Base-by-base conservation (phyloP, 2,113 vertebrate genomes). In the Stegostoma tigrinum region DNA sequence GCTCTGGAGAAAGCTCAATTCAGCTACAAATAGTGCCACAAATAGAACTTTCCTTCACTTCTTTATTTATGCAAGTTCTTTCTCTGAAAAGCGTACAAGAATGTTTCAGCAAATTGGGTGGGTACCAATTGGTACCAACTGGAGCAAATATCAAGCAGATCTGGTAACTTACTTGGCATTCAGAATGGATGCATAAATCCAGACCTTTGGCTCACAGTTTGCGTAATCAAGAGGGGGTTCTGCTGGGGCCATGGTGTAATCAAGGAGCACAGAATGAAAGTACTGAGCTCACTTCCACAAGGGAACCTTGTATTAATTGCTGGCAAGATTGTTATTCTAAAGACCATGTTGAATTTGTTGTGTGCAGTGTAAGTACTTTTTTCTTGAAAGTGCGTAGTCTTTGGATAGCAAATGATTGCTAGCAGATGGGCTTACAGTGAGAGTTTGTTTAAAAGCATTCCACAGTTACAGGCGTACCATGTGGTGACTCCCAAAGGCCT, bases 301-400 rank as follows among this genome's bases (percentile, higher is more conserved):
- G 68, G 87, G 94, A 72, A 95, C 67, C 94, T 95, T 48, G 75
- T 95, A 95, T 95, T 95, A 95, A 95, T 48, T 95, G 67, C 94
- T 95, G 94, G 94, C 67, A 95, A 72, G 94, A 72, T 95, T 95
- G 67, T 72, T 95, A 45, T 70, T 95, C 94, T 19, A 72, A 48
- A 95, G 68, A 93, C 94, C 38, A 52, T 45, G 68, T 95, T 27
- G 94, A 95, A 95, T 72, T 70, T 95, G 89, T 93, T 93, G 67
- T 95, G 94, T 52, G 68, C 94, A 95, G 94, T 75, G 67, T 48
- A 30, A 72, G 67, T 95, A 42, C 67, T 95, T 95, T 95, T 48
- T 70, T 72, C 68, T 52, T 95, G 42, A 72, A 72, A 72, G 94
- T 95, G 94, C 45, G 12, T 30, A 95, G 94, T 72, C 42, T 95